Evolutionary conservation across 2,797 vertebrate genomes (phyloP).

Genomic region (Bradypodion ventrale): DNA sequence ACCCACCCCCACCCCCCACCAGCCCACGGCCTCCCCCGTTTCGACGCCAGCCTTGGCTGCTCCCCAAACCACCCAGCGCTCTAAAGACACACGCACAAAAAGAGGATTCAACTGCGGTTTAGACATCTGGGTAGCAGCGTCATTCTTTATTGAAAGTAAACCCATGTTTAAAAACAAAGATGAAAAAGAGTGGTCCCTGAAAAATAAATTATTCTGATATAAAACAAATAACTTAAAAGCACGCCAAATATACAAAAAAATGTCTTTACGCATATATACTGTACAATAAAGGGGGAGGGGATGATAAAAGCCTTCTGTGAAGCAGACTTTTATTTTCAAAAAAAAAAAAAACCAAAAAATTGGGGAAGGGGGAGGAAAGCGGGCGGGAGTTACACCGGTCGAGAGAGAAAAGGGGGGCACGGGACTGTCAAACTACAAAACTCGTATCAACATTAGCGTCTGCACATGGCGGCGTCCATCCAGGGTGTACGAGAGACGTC

Average conservation of each 20-base stretch:
- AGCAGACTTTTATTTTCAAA: too few relatives aligned
- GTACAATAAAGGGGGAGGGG: constrained; percentile 74
- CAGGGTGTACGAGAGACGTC: constrained; percentile 38
- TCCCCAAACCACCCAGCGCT: constrained; percentile 74
- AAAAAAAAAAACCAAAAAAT: too few relatives aligned
- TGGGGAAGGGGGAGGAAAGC: too few relatives aligned
- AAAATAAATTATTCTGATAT: constrained; percentile 86
- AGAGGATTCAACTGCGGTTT: constrained; percentile 75
- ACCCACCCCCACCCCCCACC: too few relatives aligned
- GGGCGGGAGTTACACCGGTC: constrained; percentile 69
- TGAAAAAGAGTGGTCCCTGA: constrained; percentile 81
- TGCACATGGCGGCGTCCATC: background rate
- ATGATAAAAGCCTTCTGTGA: constrained; percentile 72
- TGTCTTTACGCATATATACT: constrained; percentile 79
- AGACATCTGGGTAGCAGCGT: constrained; percentile 82
- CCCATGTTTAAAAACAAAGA: constrained; percentile 88
- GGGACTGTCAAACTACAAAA: too few relatives aligned
- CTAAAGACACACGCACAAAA: constrained; percentile 79
- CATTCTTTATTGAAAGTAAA: constrained; percentile 90
- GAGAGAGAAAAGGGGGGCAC: too few relatives aligned
- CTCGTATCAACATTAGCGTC: background rate
- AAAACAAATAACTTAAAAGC: constrained; percentile 83
- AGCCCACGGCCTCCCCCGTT: too few relatives aligned
- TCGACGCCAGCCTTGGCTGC: constrained; percentile 58
- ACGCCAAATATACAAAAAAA: constrained; percentile 79